These are phyloP conservation scores for Portunus trituberculatus DNA, from an alignment of 1,140 invertebrate species.

Conservation along the genomic window DNA sequence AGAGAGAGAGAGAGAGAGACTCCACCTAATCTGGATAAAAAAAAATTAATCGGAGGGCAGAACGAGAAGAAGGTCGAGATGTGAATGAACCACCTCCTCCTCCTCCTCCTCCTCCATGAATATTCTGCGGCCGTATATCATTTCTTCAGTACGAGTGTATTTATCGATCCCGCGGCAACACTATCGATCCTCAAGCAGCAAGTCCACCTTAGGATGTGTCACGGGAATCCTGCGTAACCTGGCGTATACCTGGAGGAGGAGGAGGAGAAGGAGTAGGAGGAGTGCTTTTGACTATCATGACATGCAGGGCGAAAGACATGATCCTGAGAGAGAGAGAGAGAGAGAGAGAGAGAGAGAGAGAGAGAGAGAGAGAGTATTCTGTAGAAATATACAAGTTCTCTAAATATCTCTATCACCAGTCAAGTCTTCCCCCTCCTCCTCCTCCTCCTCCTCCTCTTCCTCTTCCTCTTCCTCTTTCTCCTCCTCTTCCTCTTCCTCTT, in stretches of 20 bases:
- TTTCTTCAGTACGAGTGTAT: not conserved
- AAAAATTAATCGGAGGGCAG: not conserved
- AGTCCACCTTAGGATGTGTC: not conserved
- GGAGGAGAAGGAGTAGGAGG: not conserved
- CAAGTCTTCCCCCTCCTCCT: not conserved
- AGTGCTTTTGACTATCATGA: not conserved
- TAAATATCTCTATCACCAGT: not conserved
- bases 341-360: slow-evolving; percentile 20
- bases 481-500: not conserved
- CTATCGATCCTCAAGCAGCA: not conserved
- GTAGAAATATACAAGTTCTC: not conserved
- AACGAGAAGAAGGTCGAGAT: not conserved
- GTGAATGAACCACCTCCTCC: not conserved
- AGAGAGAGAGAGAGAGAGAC: not conserved
- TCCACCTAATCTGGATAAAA: too few species aligned
- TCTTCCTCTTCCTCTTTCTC: not conserved
- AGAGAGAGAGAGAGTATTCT: not conserved
- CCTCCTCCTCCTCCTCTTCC: not conserved
- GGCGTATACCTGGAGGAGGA: not conserved
- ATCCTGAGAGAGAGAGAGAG: not conserved
- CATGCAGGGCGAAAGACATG: not conserved
- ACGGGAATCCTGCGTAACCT: not conserved
- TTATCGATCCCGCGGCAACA: not conserved
- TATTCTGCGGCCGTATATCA: not conserved
- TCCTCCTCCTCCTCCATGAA: not conserved